Percentiles rank a stretch among this genome's conserved stretches.
These are phyloP conservation scores for Spinibarbus caldwelli DNA, from an alignment of 2,797 vertebrate species.

Conservation along the genomic window DNA sequence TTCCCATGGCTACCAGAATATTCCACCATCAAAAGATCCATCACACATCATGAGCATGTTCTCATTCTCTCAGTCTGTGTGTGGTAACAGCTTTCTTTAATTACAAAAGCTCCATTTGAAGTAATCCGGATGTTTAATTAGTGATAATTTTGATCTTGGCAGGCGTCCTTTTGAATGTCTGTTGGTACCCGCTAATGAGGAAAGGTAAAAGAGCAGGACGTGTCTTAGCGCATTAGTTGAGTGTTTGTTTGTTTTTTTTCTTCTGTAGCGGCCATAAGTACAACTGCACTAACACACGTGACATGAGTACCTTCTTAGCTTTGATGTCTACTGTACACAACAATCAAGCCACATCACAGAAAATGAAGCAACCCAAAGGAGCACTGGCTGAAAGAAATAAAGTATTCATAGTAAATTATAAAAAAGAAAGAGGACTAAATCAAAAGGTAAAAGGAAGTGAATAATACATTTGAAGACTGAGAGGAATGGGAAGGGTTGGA, in stretches of 20 bases:
- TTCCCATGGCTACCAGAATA: constrained; percentile 53
- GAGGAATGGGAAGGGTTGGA: neutral
- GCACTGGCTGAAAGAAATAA: neutral
- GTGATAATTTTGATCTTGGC: constrained; percentile 42
- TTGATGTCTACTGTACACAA: constrained; percentile 32
- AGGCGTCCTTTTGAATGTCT: constrained; percentile 23
- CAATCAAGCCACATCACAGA: constrained; percentile 30
- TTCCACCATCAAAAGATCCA: constrained; percentile 32
- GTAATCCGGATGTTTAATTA: constrained; percentile 51
- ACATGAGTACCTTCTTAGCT: neutral
- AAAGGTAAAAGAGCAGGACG: constrained; percentile 32
- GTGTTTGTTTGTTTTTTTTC: too few species aligned
- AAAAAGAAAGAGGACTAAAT: constrained; percentile 2
- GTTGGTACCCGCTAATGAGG: constrained; percentile 27
- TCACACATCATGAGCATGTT: constrained; percentile 23
- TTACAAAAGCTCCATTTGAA: constrained; percentile 36
- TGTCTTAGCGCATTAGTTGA: constrained; percentile 8
- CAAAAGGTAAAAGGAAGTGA: constrained; percentile 26
- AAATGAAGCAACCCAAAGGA: neutral
- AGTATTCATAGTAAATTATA: constrained; percentile 10
- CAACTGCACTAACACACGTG: neutral
- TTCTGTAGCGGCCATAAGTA: neutral
- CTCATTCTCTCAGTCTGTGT: constrained; percentile 1
- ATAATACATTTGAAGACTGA: constrained; percentile 38
- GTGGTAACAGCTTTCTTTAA: constrained; percentile 5